Evolutionary conservation across 2,888 invertebrate species (phyloP).

Genomic region (Nomada flava): DNA sequence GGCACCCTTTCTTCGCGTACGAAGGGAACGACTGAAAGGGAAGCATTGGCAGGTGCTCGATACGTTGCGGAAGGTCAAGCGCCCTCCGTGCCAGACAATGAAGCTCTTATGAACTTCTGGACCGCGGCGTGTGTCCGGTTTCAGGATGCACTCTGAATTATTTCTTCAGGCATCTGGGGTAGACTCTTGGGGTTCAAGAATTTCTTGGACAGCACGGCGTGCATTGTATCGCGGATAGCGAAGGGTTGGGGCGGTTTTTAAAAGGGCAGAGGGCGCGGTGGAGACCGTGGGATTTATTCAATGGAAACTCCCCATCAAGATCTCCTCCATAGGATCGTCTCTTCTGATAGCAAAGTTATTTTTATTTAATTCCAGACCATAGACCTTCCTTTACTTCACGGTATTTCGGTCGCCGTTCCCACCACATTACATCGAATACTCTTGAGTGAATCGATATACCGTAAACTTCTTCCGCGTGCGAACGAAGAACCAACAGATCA

Average conservation of each 20-base stretch:
- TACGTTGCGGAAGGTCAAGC: slow-evolving; percentile 83
- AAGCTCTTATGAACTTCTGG: slow-evolving; percentile 74
- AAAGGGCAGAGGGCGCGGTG: background rate
- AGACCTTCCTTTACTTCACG: too few species aligned
- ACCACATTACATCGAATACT: too few species aligned
- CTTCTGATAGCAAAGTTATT: too few species aligned
- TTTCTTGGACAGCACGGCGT: slow-evolving; percentile 22
- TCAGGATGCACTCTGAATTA: slow-evolving; percentile 37
- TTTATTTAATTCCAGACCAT: too few species aligned
- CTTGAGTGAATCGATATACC: too few species aligned
- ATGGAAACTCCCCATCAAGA: too few species aligned
- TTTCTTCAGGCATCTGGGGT: slow-evolving; percentile 34
- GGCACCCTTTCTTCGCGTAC: slow-evolving; percentile 22
- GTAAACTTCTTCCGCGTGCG: too few species aligned
- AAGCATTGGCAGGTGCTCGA: slow-evolving; percentile 66
- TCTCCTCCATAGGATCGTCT: too few species aligned
- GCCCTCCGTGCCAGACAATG: slow-evolving; percentile 82
- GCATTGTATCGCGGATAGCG: slow-evolving; percentile 19
- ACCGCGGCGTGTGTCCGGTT: slow-evolving; percentile 40
- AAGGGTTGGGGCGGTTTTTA: background rate
- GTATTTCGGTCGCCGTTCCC: too few species aligned
- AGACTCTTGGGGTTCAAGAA: background rate
- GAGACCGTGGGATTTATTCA: too few species aligned
- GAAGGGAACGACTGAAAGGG: slow-evolving; percentile 50
- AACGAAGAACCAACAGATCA: background rate